Conservation (phyloP, 2,888 invertebrate species). For the Timema cristinae region DNA sequence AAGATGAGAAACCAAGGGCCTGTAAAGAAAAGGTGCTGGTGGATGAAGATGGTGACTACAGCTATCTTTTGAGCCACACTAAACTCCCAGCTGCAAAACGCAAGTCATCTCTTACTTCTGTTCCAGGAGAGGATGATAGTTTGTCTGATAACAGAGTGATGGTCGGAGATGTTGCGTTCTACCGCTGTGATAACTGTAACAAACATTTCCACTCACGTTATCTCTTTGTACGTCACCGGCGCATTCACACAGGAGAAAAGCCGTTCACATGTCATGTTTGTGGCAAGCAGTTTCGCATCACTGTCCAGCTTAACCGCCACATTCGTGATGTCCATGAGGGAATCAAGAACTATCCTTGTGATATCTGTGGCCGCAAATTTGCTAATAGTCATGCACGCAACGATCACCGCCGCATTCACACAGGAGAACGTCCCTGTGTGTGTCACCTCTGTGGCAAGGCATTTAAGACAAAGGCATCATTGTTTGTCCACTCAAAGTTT, state of each 20-base stretch:
- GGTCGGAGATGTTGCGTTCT: slow-evolving; percentile 11
- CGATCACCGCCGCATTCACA: slow-evolving; percentile 45
- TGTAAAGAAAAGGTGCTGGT: slow-evolving; percentile 6
- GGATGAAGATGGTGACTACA: slow-evolving; percentile 9
- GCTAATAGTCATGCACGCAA: slow-evolving; percentile 48
- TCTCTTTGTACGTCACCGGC: slow-evolving; percentile 44
- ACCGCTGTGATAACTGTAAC: slow-evolving; percentile 25
- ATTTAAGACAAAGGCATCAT: slow-evolving; percentile 61
- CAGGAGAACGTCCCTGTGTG: slow-evolving; percentile 40
- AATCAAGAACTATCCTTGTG: slow-evolving; percentile 50
- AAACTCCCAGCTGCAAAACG: too few relatives aligned
- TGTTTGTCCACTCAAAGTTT: slow-evolving; percentile 58
- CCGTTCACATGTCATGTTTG: slow-evolving; percentile 64
- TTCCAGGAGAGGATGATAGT: not conserved
- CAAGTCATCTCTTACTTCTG: too few relatives aligned
- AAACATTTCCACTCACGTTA: slow-evolving; percentile 19
- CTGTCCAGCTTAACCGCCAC: slow-evolving; percentile 55
- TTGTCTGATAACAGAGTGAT: slow-evolving; percentile 6
- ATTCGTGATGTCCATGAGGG: slow-evolving; percentile 48
- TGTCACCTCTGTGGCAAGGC: slow-evolving; percentile 50
- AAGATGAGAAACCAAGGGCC: slow-evolving; percentile 34
- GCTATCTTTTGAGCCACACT: slow-evolving; percentile 3
- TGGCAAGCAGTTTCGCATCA: slow-evolving; percentile 62
- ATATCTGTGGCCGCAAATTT: slow-evolving; percentile 49
- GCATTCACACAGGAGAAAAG: slow-evolving; percentile 53